Base-by-base conservation (phyloP, 2,797 vertebrate species). In the Megaceryle alcyon region DNA sequence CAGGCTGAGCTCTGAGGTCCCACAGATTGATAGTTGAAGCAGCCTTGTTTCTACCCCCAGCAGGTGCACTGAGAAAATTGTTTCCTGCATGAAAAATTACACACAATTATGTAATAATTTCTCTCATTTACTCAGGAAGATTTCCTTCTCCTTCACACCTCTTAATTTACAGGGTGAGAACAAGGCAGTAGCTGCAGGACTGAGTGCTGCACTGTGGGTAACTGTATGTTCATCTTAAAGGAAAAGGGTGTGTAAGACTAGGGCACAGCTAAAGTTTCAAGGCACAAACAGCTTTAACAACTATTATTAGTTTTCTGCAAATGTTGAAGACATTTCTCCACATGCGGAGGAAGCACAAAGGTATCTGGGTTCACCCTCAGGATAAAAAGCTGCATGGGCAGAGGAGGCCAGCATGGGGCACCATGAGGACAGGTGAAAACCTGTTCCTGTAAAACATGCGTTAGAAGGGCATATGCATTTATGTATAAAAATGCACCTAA, bases 1-100 rank as follows among this genome's bases (percentile, higher is more conserved):
- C 98, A 99, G 98, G 98, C 98, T 98, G 97, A 98, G 98, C 98
- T 98, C 98, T 98, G 98, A 97, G 98, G 98, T 98, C 98, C 98
- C 98, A 98, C 98, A 98, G 98, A 98, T 97, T 98, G 98, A 98
- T 97, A 98, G 98, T 96, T 96, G 96, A 97, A 98, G 98, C 97
- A 97, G 98, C 96, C 95, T 92, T 94, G 94, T 97, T 97, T 97
- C 97, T 68, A 69, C 46, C 57, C 41, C 11, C 92, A 95, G 86
- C 98, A 98, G 98, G 98, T 98, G 98, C 91, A 39, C 92, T 86
- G 92, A 82, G 97, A 97, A 97, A 97, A 97, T 94, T 97, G 97
- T 98, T 97, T 98, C 97, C 97, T 98, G 94, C 95, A 96, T 94
- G 90, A 94, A 93, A 92, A 95, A 96, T 96, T 94, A 96, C 91